These are phyloP conservation scores for Harmothoe impar DNA, from an alignment of 2,888 invertebrate genomes.

Conservation along the genomic window DNA sequence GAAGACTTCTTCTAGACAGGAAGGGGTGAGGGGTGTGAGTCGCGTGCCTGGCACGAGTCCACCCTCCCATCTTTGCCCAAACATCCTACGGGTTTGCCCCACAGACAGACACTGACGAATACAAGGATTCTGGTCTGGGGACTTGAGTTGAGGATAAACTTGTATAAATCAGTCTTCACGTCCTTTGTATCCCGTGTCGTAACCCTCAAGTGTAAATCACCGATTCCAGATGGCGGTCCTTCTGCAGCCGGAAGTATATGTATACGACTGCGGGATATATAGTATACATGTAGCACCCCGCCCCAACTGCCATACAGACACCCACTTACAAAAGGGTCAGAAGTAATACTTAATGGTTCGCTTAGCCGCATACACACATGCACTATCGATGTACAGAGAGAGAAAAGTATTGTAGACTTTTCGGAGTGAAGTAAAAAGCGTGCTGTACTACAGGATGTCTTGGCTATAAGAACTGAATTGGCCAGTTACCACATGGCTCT, in stretches of 20 bases:
- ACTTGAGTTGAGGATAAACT: slow-evolving; percentile 29
- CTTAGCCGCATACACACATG: no score
- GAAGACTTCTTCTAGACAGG: background rate
- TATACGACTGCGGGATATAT: no score
- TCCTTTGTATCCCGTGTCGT: slow-evolving; percentile 34
- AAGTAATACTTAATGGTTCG: no score
- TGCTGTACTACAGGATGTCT: no score
- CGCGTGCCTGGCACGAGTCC: slow-evolving; percentile 49
- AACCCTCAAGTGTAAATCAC: slow-evolving; percentile 6
- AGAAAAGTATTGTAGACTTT: background rate
- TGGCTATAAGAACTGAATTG: no score
- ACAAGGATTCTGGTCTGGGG: background rate
- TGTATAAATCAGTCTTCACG: slow-evolving; percentile 31
- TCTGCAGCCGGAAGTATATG: no score
- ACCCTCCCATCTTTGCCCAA: background rate
- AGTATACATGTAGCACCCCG: background rate
- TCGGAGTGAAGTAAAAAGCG: background rate
- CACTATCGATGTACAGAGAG: no score
- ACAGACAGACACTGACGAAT: background rate
- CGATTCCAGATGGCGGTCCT: background rate
- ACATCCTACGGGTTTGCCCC: background rate
- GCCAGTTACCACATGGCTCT: no score
- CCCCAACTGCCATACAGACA: background rate
- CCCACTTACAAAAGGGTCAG: background rate
- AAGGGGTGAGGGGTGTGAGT: background rate